Conservation (phyloP, 2,113 vertebrate genomes). For the Bungarus multicinctus region DNA sequence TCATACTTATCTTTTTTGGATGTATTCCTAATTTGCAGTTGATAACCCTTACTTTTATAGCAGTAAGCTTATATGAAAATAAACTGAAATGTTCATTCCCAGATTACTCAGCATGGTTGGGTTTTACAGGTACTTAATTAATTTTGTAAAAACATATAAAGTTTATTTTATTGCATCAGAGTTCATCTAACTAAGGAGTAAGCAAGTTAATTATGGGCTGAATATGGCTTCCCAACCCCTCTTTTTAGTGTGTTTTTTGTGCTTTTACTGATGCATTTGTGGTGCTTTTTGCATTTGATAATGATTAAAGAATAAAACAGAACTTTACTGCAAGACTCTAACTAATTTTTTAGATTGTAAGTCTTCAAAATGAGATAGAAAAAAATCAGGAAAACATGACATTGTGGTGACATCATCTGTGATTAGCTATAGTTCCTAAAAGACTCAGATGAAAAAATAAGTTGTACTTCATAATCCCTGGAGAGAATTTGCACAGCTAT, state of each 20-base stretch:
- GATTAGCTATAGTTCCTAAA: background rate
- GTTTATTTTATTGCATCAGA: constrained; percentile 27
- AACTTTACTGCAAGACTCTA: background rate
- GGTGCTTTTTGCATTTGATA: background rate
- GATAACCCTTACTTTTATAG: background rate
- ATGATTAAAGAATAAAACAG: background rate
- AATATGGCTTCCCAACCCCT: background rate
- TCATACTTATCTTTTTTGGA: background rate
- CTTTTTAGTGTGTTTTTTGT: background rate
- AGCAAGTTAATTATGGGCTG: background rate
- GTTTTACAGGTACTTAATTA: background rate
- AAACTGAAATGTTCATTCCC: background rate
- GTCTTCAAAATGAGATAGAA: background rate
- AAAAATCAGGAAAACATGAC: background rate
- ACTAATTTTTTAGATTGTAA: background rate
- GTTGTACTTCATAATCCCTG: background rate
- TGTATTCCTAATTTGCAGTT: background rate
- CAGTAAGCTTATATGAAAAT: background rate
- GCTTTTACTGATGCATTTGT: background rate
- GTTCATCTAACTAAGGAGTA: background rate
- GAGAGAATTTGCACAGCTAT: background rate
- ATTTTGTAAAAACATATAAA: constrained; percentile 29
- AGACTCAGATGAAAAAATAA: background rate
- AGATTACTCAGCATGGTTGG: background rate
- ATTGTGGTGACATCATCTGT: background rate